Base-by-base conservation (phyloP, 2,888 invertebrate genomes). In the Blastobasis lacticolella region DNA sequence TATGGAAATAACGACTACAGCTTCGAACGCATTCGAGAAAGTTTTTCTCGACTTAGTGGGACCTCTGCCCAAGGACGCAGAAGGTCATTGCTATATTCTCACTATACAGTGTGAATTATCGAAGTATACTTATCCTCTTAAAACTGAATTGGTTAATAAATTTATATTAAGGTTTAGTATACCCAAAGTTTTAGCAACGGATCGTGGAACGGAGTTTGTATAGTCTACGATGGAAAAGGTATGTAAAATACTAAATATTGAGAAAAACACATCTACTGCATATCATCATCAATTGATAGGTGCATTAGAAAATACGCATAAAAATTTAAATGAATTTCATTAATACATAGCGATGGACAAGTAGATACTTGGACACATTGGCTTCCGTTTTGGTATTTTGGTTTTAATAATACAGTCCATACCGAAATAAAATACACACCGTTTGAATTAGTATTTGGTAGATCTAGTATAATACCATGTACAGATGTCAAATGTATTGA, bases 121-220 rank as follows among this genome's bases (percentile, higher is more conserved):
- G 23, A 58, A 58, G 38, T 58, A 50, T 38, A 42, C 58, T 5
- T 57, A 55, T 46, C 52, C 53, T 7, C 45, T 57, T 5, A 36
- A 23, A n/a, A 10, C n/a, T 36, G 23, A 46, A 10, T 56, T 58
- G 37, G 54, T 58, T 8, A 48, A n/a, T 6, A 53, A 57, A 9
- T 57, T 56, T 49, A 54, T 57, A 38, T 48, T 57, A 10, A 41
- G 55, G 10, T 57, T 47, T 10, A 56, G 54, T 7, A 53, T 56
- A 10, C 58, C 56, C 4, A 38, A 48, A 6, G 45, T 38, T 7
- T 54, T 55, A 37, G 48, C 46, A 10, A 48, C 58, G 0, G 58
- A 58, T 41, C 48, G 58, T 38, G 56, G 55, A 4, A 48, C 49
- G 10, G 48, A 41, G 49, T 50, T 38, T 37, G 52, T 51, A 37